phyloP scores from a whole-genome alignment of 2,113 vertebrate species.

The Ailuropoda melanoleuca region DNA sequence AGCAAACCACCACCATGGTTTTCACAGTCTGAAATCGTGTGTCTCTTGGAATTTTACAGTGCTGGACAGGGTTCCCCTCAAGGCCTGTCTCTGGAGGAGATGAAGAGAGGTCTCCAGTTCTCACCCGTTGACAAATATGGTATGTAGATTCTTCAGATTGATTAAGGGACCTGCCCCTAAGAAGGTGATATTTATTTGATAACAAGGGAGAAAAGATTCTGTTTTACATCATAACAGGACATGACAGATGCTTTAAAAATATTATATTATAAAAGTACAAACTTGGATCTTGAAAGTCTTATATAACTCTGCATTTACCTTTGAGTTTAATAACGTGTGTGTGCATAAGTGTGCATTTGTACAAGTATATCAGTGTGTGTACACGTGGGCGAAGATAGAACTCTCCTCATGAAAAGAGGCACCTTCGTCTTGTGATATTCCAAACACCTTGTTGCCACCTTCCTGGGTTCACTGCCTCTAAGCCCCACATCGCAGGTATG shows the following conservation, averaged over 20 bases:
- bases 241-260: neutral
- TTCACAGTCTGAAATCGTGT: neutral
- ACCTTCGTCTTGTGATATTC: neutral
- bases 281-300: neutral
- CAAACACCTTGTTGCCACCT: neutral
- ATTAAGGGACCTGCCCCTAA: neutral
- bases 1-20: neutral
- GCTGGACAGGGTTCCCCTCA: constrained; percentile 84
- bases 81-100: constrained; percentile 91
- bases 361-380: neutral
- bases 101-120: constrained; percentile 90
- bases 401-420: neutral
- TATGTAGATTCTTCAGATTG: neutral
- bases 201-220: neutral
- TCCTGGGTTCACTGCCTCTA: neutral
- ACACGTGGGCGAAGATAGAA: neutral
- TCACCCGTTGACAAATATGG: constrained; percentile 92
- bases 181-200: neutral
- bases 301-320: neutral
- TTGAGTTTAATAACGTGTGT: neutral
- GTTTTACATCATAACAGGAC: neutral
- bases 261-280: neutral
- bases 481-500: neutral
- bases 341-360: neutral
- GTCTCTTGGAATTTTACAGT: constrained; percentile 79